These are phyloP conservation scores for Drosophila suzukii DNA, from an alignment of 1,140 invertebrate genomes.

Conservation along the genomic window DNA sequence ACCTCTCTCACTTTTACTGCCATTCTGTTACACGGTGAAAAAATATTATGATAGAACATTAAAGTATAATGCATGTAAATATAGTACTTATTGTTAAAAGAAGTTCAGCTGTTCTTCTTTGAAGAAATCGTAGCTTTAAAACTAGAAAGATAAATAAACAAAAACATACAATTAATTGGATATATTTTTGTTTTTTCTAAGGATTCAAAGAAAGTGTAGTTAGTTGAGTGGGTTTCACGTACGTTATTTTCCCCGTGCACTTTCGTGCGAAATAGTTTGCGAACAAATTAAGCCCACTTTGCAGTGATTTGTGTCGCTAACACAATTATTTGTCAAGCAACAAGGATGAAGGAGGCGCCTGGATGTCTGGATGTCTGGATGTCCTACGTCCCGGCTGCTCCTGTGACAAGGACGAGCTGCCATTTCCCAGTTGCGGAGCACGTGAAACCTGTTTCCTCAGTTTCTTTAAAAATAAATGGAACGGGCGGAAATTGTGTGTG, in stretches of 20 bases:
- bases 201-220: too few relatives aligned
- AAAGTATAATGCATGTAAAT: too few relatives aligned
- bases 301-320: constrained; percentile 77
- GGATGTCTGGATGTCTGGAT: constrained; percentile 1
- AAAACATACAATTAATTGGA: too few relatives aligned
- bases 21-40: too few relatives aligned
- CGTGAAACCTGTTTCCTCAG: constrained; percentile 27
- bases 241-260: constrained; percentile 3
- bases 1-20: neutral
- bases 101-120: too few relatives aligned
- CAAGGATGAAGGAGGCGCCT: constrained; percentile 23
- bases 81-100: too few relatives aligned
- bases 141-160: too few relatives aligned
- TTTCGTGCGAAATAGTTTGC: constrained; percentile 63
- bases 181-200: too few relatives aligned
- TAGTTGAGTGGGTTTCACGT: too few relatives aligned
- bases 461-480: constrained; percentile 22
- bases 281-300: constrained; percentile 78
- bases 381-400: constrained; percentile 12
- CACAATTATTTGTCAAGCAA: constrained; percentile 70
- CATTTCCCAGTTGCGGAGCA: constrained; percentile 16
- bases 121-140: too few relatives aligned
- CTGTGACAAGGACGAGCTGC: constrained; percentile 31
- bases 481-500: constrained; percentile 17
- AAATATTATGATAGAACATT: too few relatives aligned